phyloP scores from a whole-genome alignment of 2,888 invertebrate species.

The Macrophya alboannulata region DNA sequence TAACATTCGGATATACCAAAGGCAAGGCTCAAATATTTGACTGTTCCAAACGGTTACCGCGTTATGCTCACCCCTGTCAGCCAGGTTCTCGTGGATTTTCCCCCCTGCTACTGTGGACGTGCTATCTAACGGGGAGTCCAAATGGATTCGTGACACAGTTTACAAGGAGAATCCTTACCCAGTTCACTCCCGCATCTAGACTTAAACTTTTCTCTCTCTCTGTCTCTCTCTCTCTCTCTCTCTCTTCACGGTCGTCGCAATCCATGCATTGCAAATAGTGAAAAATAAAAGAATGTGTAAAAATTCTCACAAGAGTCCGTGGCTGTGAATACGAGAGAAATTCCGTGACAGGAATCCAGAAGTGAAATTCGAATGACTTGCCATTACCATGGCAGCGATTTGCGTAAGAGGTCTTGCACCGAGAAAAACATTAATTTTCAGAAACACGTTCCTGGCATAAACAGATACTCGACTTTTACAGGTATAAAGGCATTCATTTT shows the following conservation, averaged over 20 bases:
- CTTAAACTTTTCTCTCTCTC: too few species aligned
- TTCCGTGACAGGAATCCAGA: slow-evolving; percentile 45
- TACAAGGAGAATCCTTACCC: neutral
- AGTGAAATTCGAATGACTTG: slow-evolving; percentile 14
- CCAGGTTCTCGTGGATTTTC: slow-evolving; percentile 43
- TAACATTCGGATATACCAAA: slow-evolving; percentile 51
- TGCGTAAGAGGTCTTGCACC: neutral
- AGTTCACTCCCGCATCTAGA: neutral
- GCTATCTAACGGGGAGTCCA: slow-evolving; percentile 38
- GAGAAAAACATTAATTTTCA: slow-evolving; percentile 34
- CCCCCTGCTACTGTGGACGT: slow-evolving; percentile 38
- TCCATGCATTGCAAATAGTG: slow-evolving; percentile 15
- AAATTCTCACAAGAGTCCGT: slow-evolving; percentile 40
- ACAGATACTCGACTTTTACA: neutral
- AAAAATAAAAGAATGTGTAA: neutral
- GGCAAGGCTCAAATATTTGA: slow-evolving; percentile 53
- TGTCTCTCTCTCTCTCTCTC: too few species aligned
- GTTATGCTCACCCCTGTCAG: slow-evolving; percentile 55
- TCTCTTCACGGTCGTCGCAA: neutral
- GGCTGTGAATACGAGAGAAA: slow-evolving; percentile 29
- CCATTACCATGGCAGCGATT: slow-evolving; percentile 14
- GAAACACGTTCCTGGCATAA: neutral
- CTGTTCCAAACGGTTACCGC: slow-evolving; percentile 56
- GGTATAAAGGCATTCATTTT: neutral
- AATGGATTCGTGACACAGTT: slow-evolving; percentile 17